Evolutionary conservation across 2,113 vertebrate genomes (phyloP), one percentile per base, ranked within the genome.

Genomic region (Machaerirhynchus nigripectus): DNA sequence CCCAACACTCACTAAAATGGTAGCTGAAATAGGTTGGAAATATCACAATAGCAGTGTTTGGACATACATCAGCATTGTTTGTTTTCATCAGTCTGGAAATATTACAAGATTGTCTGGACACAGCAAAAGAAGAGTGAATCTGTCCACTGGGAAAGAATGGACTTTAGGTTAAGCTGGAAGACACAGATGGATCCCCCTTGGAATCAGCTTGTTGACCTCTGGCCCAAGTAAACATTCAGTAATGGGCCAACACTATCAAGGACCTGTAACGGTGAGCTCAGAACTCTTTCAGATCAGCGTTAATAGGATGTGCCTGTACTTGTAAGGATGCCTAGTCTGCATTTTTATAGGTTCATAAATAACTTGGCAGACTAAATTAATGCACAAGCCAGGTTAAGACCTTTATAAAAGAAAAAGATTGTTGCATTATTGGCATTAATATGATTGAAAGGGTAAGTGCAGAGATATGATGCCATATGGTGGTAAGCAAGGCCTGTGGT

Each of bases 341-440:
- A 65, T 89, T 94, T 96, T 94, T 93, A 95, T 80, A 82, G 74
- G 46, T 84, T 31, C 76, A 87, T 90, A 92, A 93, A 87, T 87
- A 94, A 95, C 65, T 84, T 81, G 55, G 76, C 80, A 81, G 82
- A 60, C 73, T 78, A 90, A 94, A 93, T 86, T 71, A 89, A 89
- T 89, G 70, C 86, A 90, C 16, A 65, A 78, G 37, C 56, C 88
- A 93, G 86, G 83, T 93, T 92, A 92, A 89, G 93, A 90, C 69
- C 60, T 88, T 94, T 93, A 64, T 86, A 63, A 93, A 93, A 79
- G 47, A 73, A 87, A 93, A 95, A 93, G 56, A 90, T 89, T 92
- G 56, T 81, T 92, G 56, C 80, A 44, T 94, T 95, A 95, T 88
- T 92, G 61, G 57, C 84, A 87, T 93, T 94, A 89, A 82, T 69